Evolutionary conservation across 2,113 vertebrate genomes (phyloP), one percentile per base, ranked within the genome.

Genomic region (Ophthalmolycus amberensis): DNA sequence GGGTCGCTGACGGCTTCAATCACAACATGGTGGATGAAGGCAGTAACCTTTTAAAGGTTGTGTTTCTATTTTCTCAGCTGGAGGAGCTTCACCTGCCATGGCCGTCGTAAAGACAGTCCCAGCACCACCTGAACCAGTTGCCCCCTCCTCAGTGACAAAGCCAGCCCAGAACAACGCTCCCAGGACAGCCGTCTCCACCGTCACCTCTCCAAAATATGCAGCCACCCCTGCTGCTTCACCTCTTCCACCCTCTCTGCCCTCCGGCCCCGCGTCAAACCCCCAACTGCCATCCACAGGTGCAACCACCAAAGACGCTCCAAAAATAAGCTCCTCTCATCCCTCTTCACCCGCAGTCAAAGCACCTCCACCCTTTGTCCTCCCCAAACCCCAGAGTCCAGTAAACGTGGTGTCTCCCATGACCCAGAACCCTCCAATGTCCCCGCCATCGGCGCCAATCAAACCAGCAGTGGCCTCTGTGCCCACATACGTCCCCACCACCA

Each of bases 341-440:
- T 78, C 87, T 1, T 65, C 84, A 12, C 32, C 85, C 48, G 9
- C 75, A 14, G 79, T 87, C 56, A 94, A 91, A 74, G 44, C 84
- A 0, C 76, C 92, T 44, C 89, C 90, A n/a, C 90, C 94, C 7
- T 86, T 94, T 58, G 77, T 94, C 82, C 44, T 88, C 12, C 86
- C 91, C 59, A 96, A 96, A 84, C 92, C 94, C 8, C 91, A 91
- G 75, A 96, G 93, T 79, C 93, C 94, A 48, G 67, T 95, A 10
- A 95, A 94, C 10, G 84, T 95, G 37, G 93, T 94, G 40, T 88
- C 91, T 8, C 93, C 94, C 2, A 89, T 95, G 92, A 91, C 94
- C 22, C 93, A 94, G 76, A 81, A 67, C 42, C 78, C 86, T 10
- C 71, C 85, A 1, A 40, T 85, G 66, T 84, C 88, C 15, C 66